A percentile compares a stretch with the other conserved stretches of the same genome.
Conservation (phyloP, 2,113 vertebrate genomes). For the Tychaedon coryphoeus region DNA sequence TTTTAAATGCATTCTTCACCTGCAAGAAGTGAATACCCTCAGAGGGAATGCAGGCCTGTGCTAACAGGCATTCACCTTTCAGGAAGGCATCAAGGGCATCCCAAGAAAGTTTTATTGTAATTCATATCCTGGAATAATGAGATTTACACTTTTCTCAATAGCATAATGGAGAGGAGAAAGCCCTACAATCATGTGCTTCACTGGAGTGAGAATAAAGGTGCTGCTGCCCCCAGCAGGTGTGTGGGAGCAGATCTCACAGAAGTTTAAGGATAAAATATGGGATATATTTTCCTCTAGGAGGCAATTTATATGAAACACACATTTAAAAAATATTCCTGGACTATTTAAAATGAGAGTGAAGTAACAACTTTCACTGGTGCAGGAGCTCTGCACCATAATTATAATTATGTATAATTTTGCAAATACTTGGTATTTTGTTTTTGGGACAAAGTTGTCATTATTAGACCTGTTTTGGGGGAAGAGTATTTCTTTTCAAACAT, state of each 20-base stretch:
- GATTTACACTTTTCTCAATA: neutral
- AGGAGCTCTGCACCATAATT: neutral
- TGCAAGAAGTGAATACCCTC: neutral
- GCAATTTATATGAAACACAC: neutral
- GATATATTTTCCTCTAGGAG: neutral
- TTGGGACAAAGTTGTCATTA: neutral
- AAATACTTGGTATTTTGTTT: neutral
- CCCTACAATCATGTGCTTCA: constrained; percentile 46
- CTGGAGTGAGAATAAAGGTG: constrained; percentile 35
- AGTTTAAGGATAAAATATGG: neutral
- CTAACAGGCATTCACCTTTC: neutral
- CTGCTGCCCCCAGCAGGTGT: neutral
- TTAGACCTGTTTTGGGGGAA: neutral
- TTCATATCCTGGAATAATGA: neutral
- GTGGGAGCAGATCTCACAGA: neutral
- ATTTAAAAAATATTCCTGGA: neutral
- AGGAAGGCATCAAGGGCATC: constrained; percentile 14
- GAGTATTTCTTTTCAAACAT: neutral
- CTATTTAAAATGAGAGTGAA: neutral
- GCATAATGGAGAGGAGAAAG: neutral
- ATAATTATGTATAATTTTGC: constrained; percentile 32
- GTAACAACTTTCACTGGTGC: neutral
- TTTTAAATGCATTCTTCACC: neutral
- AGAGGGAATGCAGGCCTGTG: neutral
- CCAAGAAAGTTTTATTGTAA: neutral